These are phyloP conservation scores for Neotoxoptera formosana DNA, from an alignment of 1,140 invertebrate species.

Conservation along the genomic window DNA sequence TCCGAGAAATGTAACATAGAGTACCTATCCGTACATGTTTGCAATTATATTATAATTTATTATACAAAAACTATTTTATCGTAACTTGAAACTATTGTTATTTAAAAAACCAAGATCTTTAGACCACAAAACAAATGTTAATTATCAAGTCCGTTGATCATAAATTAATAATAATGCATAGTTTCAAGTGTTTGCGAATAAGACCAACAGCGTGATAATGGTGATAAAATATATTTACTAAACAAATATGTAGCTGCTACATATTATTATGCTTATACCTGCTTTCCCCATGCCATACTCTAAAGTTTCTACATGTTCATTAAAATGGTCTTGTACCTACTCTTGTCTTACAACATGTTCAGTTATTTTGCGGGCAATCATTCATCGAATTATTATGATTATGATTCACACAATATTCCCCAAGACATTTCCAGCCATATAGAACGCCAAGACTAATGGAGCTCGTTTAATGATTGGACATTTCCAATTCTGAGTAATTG, in stretches of 20 bases:
- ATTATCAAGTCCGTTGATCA: not conserved
- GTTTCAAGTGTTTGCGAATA: not conserved
- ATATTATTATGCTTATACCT: not conserved
- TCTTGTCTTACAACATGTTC: not conserved
- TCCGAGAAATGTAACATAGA: not conserved
- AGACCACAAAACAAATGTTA: not conserved
- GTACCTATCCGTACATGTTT: not conserved
- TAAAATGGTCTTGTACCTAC: not conserved
- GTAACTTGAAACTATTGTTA: not conserved
- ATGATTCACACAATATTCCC: not conserved
- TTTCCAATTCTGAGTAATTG: not conserved
- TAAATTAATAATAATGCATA: not conserved
- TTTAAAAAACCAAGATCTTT: not conserved
- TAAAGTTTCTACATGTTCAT: not conserved
- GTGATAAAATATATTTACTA: no score
- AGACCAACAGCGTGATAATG: no score
- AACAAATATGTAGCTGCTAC: not conserved
- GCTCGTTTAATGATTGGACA: not conserved
- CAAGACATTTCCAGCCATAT: not conserved
- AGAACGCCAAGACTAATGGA: slow-evolving; percentile 16
- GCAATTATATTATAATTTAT: not conserved
- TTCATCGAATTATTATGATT: not conserved
- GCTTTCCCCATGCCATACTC: no score
- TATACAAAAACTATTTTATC: not conserved
- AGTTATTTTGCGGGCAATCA: not conserved